These are phyloP conservation scores for Grammomys surdaster DNA, from an alignment of 2,113 vertebrate species.

Conservation along the genomic window DNA sequence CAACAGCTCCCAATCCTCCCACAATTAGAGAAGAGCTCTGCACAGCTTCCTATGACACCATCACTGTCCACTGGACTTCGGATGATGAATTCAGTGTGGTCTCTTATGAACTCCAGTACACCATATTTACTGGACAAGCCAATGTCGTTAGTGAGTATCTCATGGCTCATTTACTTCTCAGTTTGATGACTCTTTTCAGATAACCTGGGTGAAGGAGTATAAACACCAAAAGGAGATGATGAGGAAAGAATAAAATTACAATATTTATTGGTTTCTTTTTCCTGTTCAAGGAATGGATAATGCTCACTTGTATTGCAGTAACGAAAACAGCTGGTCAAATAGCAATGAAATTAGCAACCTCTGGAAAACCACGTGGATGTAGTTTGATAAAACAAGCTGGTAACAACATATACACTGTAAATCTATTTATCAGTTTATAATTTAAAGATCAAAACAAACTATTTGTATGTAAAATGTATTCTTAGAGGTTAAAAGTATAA, in stretches of 20 bases:
- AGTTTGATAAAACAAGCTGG: conserved; percentile 40
- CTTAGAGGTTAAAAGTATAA: not conserved
- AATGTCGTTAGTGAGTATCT: conserved; percentile 97
- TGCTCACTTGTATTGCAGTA: not conserved
- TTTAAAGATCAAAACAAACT: conserved; percentile 22
- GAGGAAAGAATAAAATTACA: not conserved
- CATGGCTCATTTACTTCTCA: not conserved
- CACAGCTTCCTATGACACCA: conserved; percentile 98
- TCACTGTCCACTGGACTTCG: conserved; percentile 98
- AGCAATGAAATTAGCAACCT: not conserved
- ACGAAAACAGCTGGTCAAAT: conserved; percentile 44
- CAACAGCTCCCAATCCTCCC: conserved; percentile 95
- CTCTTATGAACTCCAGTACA: conserved; percentile 98
- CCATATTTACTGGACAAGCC: conserved; percentile 97
- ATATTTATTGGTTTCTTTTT: conserved; percentile 37
- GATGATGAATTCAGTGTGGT: conserved; percentile 98
- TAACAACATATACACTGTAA: not conserved
- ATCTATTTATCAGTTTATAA: not conserved
- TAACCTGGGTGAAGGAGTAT: not conserved
- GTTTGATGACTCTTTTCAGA: not conserved
- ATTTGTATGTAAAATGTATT: not conserved
- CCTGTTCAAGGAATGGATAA: conserved; percentile 5
- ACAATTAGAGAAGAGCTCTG: conserved; percentile 97
- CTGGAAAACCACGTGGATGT: not conserved
- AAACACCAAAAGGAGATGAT: conserved; percentile 23